These are phyloP conservation scores for Orchesellides sinensis DNA, from an alignment of 2,888 invertebrate genomes.

Conservation along the genomic window DNA sequence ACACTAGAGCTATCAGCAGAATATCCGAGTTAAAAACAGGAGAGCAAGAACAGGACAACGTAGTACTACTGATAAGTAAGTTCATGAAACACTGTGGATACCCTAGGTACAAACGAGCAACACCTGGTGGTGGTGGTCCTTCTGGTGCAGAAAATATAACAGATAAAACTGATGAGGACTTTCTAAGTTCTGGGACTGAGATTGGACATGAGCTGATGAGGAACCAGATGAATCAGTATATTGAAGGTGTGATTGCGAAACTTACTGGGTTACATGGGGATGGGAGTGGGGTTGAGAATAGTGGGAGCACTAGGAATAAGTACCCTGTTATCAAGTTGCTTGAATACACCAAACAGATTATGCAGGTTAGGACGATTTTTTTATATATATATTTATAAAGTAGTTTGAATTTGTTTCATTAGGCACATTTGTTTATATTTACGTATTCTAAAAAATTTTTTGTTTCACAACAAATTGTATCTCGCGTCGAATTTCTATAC, in stretches of 20 bases:
- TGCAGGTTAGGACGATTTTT: constrained; percentile 36
- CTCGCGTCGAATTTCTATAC: no score
- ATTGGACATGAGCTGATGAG: constrained; percentile 40
- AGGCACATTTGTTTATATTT: neutral
- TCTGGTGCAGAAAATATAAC: neutral
- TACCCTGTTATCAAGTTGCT: constrained; percentile 46
- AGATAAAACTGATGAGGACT: neutral
- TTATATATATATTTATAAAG: neutral
- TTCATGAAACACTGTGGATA: no score
- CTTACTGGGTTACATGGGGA: constrained; percentile 29
- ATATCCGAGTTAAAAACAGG: no score
- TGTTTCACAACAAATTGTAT: neutral
- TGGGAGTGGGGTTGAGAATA: neutral
- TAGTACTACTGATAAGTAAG: neutral
- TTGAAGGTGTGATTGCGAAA: constrained; percentile 31
- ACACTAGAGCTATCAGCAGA: no score
- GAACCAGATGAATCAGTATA: constrained; percentile 46
- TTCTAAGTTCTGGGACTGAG: constrained; percentile 6
- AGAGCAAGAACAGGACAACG: neutral
- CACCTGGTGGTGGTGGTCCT: no score
- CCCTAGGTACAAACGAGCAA: no score
- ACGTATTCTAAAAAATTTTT: neutral
- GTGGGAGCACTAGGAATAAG: neutral
- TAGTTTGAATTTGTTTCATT: neutral
- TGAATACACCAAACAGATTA: constrained; percentile 43